Base-by-base conservation (phyloP, 1,140 invertebrate genomes). In the Solenopsis invicta region DNA sequence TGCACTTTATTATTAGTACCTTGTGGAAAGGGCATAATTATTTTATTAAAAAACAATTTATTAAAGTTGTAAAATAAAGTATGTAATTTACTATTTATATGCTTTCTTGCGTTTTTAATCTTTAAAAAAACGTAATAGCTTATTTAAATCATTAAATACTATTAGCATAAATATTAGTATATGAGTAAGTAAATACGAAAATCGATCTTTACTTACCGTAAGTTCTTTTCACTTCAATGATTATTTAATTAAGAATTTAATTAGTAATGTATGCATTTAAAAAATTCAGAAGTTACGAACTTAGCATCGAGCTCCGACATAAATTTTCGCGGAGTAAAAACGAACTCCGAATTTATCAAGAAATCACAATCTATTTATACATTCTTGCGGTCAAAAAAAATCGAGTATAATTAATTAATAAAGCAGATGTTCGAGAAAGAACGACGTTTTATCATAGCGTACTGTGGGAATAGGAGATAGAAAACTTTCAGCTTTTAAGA, bases 401-500 rank as follows among this genome's bases (percentile, higher is more conserved):
- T 29, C 37, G 6, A 13, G 75, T 61, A 61, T 75, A 84, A 84
- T 82, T 82, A 82, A 82, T 84, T 84, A 84, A 84, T 4, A 72
- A 37, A 69, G 16, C 21, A n/a, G 6, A 48, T 59, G 4, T 24
- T 72, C 13, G 1, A 41, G 12, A 48, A 29, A 61, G 56, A 75
- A 74, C 24, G 16, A 61, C 48, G 54, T 84, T 74, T 84, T 75
- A 84, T 84, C 45, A 41, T 84, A 84, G 37, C 13, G 50, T 41
- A 41, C 37, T 34, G 29, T n/a, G 21, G 10, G 78, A 76, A 71
- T 59, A 56, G 24, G 3, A 48, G 24, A 45, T 4, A 81, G 61
- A 85, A 64, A 89, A 84, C 52, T 90, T 84, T n/a, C n/a, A 84
- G 52, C 80, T 61, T 89, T 85, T 62, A 78, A 85, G 59, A 61